A percentile compares a stretch with the other conserved stretches of the same genome.
Conservation (phyloP, 2,888 invertebrate genomes). For the Esperia sulphurella region DNA sequence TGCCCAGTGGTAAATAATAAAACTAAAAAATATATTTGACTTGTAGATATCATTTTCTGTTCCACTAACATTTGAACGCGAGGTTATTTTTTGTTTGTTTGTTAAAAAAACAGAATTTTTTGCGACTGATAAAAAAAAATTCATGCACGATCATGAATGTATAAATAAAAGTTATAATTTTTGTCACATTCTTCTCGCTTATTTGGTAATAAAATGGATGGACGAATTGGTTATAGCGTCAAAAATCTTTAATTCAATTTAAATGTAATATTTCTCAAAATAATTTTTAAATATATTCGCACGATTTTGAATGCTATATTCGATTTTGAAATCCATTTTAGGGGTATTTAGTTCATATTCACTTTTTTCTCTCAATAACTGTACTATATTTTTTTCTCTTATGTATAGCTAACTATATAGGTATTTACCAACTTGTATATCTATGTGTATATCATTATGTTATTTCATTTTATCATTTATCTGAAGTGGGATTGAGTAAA, state of each 20-base stretch:
- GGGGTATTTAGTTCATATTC: background rate
- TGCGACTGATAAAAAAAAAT: background rate
- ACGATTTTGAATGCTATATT: background rate
- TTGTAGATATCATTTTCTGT: background rate
- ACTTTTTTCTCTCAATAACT: background rate
- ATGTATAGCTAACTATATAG: background rate
- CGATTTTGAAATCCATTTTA: background rate
- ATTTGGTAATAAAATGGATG: constrained; percentile 3
- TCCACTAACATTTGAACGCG: too few species aligned
- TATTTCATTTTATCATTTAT: background rate
- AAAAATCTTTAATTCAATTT: background rate
- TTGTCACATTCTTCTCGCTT: constrained; percentile 5
- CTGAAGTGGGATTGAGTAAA: background rate
- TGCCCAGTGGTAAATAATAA: background rate
- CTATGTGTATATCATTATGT: background rate
- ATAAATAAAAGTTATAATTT: constrained; percentile 10
- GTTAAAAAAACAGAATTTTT: background rate
- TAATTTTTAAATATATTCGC: background rate
- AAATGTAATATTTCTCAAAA: background rate
- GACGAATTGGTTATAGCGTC: constrained; percentile 4
- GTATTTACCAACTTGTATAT: constrained; percentile 2
- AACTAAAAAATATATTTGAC: background rate
- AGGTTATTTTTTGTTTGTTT: background rate
- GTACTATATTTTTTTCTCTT: background rate
- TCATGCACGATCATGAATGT: constrained; percentile 9